phyloP scores from a whole-genome alignment of 2,888 invertebrate genomes.

The Rhodophaea formosa region DNA sequence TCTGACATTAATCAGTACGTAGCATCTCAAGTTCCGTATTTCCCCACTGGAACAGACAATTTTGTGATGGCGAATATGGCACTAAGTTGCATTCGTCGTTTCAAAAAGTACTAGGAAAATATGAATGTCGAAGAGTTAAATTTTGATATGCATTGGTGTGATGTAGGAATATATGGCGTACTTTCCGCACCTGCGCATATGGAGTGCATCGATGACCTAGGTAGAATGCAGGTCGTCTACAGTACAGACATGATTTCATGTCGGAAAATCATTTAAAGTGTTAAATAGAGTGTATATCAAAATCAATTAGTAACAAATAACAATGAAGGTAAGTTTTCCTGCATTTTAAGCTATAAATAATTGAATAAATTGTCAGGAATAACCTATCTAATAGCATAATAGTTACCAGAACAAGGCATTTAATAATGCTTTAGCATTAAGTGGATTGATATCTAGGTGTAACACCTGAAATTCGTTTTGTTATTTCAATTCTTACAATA shows the following conservation, averaged over 20 bases:
- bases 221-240: neutral
- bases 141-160: neutral
- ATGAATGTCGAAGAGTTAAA: neutral
- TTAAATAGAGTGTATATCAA: too few relatives aligned
- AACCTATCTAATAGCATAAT: too few relatives aligned
- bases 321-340: neutral
- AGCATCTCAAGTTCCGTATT: neutral
- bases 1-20: too few relatives aligned
- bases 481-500: too few relatives aligned
- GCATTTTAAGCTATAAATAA: too few relatives aligned
- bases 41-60: neutral
- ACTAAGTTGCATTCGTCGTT: neutral
- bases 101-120: conserved; percentile 1
- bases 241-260: neutral
- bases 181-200: neutral
- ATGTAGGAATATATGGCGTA: conserved; percentile 2
- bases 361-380: too few relatives aligned
- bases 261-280: too few relatives aligned
- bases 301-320: neutral
- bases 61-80: neutral
- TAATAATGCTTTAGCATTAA: too few relatives aligned
- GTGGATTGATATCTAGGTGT: too few relatives aligned
- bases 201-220: neutral
- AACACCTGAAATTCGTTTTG: too few relatives aligned
- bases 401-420: too few relatives aligned